Percentiles rank a stretch among this genome's conserved stretches.
These are phyloP conservation scores for Platycheirus albimanus DNA, from an alignment of 2,888 invertebrate species.

Conservation along the genomic window DNA sequence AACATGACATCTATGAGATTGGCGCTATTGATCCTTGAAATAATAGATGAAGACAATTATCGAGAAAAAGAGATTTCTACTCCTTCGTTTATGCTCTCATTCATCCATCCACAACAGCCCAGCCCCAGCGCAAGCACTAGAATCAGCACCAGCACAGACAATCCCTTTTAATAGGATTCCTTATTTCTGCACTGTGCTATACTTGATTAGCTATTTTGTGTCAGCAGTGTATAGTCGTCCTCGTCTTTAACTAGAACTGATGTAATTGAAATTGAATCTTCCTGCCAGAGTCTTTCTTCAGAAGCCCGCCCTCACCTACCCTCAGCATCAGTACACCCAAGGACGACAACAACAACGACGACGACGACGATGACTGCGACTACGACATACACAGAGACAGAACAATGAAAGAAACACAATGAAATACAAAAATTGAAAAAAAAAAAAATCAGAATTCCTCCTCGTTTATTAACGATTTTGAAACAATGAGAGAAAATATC, in stretches of 20 bases:
- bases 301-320: neutral
- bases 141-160: too few relatives aligned
- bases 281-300: too few relatives aligned
- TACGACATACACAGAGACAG: neutral
- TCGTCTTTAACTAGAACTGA: conserved; percentile 32
- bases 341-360: neutral
- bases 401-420: conserved; percentile 30
- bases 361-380: too few relatives aligned
- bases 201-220: conserved; percentile 73
- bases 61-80: conserved; percentile 47
- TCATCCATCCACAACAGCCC: neutral
- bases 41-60: conserved; percentile 58
- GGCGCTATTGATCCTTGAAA: conserved; percentile 66
- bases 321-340: neutral
- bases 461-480: conserved; percentile 68
- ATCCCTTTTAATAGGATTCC: conserved; percentile 62
- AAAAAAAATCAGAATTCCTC: conserved; percentile 41
- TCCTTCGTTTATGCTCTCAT: conserved; percentile 2
- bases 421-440: conserved; percentile 17
- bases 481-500: conserved; percentile 57
- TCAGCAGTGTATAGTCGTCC: conserved; percentile 48
- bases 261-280: conserved; percentile 72
- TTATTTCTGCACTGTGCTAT: conserved; percentile 45
- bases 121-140: too few relatives aligned
- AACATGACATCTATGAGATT: conserved; percentile 65